Percentiles rank a stretch among this genome's conserved stretches.
Evolutionary conservation across 2,797 vertebrate species (phyloP).

Genomic region (Phrynocephalus vlangalii): DNA sequence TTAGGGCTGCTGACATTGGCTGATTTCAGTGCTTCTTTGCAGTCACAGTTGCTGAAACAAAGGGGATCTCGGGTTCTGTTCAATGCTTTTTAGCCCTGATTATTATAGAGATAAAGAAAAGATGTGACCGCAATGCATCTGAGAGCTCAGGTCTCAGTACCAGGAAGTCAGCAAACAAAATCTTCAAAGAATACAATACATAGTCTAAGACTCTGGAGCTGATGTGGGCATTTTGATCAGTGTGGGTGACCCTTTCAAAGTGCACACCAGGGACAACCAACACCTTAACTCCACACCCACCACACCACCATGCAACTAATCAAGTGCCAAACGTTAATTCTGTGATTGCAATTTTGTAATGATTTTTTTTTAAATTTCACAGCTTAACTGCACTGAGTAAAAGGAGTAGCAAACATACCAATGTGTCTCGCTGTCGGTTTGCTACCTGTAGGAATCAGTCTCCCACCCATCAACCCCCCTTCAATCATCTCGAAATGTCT

Average conservation of each 20-base stretch:
- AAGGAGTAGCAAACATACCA: background rate
- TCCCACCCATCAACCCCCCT: background rate
- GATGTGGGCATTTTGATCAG: background rate
- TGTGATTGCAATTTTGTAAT: background rate
- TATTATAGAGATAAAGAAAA: constrained; percentile 35
- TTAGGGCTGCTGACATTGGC: constrained; percentile 36
- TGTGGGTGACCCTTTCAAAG: background rate
- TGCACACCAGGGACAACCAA: background rate
- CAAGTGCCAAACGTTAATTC: background rate
- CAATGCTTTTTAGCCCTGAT: constrained; percentile 40
- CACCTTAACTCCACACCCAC: too few species aligned
- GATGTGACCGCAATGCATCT: constrained; percentile 4
- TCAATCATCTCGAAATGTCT: constrained; percentile 1
- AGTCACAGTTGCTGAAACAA: constrained; percentile 38
- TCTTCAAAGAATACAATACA: background rate
- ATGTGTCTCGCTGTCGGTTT: background rate
- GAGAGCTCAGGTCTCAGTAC: constrained; percentile 3
- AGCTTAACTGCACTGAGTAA: constrained; percentile 1
- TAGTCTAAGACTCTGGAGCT: background rate
- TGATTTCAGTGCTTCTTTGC: constrained; percentile 28
- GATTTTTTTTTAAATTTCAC: background rate
- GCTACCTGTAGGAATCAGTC: background rate
- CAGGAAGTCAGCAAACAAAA: constrained; percentile 13
- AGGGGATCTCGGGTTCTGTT: constrained; percentile 39
- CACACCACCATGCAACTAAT: background rate